phyloP scores from a whole-genome alignment of 1,140 invertebrate genomes.

The Plutomurus gul region DNA sequence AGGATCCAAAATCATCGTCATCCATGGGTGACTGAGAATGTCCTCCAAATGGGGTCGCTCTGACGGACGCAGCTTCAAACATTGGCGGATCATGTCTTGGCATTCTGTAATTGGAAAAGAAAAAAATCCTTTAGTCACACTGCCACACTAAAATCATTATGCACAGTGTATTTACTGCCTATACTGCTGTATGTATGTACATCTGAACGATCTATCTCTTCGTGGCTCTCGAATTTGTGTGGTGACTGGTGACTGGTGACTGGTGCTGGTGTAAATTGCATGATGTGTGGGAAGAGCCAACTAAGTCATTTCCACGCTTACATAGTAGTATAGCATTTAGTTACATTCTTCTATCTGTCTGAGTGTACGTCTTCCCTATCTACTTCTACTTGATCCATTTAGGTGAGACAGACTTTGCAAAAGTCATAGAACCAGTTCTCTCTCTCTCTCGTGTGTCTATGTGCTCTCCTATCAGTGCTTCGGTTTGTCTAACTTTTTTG shows the following conservation, averaged over 20 bases:
- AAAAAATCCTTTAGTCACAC: not conserved
- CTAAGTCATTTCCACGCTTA: no score
- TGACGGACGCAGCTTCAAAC: constrained; percentile 62
- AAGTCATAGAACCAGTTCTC: not conserved
- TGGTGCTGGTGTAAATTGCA: no score
- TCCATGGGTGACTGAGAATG: constrained; percentile 67
- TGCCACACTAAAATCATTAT: no score
- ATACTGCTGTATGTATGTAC: not conserved
- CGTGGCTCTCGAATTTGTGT: no score
- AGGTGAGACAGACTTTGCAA: not conserved
- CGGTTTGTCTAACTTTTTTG: not conserved
- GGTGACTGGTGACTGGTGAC: no score
- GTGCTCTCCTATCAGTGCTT: no score
- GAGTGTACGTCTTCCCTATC: no score
- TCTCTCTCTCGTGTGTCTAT: no score
- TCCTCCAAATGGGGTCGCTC: constrained; percentile 65
- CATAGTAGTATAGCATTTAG: no score
- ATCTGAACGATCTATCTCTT: no score
- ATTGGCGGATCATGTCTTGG: constrained; percentile 66
- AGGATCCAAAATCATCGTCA: constrained; percentile 56
- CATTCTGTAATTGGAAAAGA: constrained; percentile 60
- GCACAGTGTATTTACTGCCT: not conserved
- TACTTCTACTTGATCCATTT: not conserved
- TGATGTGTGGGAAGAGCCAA: no score
- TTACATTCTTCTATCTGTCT: no score